Evolutionary conservation across 2,113 vertebrate genomes (phyloP), one percentile per base, ranked within the genome.

Genomic region (Brevimyrus niger): DNA sequence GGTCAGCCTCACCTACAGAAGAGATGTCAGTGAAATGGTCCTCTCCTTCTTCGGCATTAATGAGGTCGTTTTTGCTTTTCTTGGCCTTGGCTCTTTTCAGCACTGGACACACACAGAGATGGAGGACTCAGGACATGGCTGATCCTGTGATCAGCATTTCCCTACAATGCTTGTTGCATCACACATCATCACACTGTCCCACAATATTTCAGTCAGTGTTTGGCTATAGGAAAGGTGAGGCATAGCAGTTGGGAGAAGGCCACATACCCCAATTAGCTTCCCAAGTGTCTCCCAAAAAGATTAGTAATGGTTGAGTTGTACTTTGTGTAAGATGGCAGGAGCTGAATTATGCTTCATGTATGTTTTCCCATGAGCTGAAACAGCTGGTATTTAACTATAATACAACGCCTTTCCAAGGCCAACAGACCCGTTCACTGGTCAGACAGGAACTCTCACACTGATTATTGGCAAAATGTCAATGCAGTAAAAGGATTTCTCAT

Each of bases 1-100:
- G 84, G 31, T 87, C 48, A 91, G 91, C 94, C 98, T 98, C 95
- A 99, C 98, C 98, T 69, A 97, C 96, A 7, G 98, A 99, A 89
- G 97, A 97, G 92, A 99, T 97, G 92, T 99, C 97, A n/a, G 97
- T 96, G 91, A 98, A 97, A 93, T 98, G 97, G 94, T 98, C 98
- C 89, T 98, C 97, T 0, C 97, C 98, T 93, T 99, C 98, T 94
- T 99, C 98, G 0, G 98, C 97, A 2, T 96, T 98, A 92, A 99
- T 99, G 87, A 99, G 96, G 93, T 99, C 98, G 0, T 97, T 98
- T 89, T 98, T 97, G 94, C 97, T 98, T 94, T 98, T 99, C 95
- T 97, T 99, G 9, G 76, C 89, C 19, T 96, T 96, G 0, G 97
- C 96, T 92, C 98, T 96, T 95, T 98, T 99, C 94, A 99, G 91